Conservation (phyloP, 2,113 vertebrate species). For the Calidris pygmaea region DNA sequence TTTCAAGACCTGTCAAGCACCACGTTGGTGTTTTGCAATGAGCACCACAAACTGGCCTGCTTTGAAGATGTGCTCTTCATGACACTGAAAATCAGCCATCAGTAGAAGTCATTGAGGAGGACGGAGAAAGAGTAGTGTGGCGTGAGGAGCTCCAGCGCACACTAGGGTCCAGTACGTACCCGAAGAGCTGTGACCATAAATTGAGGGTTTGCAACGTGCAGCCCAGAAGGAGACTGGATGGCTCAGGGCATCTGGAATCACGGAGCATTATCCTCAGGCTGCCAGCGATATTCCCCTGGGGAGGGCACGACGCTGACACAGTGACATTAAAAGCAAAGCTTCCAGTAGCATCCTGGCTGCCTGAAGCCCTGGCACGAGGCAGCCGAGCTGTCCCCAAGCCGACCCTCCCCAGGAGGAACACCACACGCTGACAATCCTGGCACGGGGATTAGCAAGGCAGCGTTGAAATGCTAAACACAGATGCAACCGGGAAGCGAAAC, state of each 20-base stretch:
- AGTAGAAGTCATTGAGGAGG: background rate
- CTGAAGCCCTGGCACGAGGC: background rate
- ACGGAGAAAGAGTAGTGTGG: background rate
- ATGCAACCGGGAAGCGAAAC: background rate
- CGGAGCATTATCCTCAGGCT: background rate
- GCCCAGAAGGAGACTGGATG: background rate
- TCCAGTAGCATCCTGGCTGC: background rate
- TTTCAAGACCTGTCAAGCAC: background rate
- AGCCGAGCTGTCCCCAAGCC: background rate
- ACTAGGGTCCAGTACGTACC: accelerated
- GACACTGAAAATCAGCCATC: background rate
- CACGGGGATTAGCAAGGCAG: background rate
- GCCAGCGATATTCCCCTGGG: background rate
- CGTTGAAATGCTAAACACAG: slow-evolving; percentile 8
- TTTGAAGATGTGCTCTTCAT: background rate
- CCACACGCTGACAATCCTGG: background rate
- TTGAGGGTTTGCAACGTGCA: background rate
- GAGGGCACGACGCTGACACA: background rate
- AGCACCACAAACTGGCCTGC: background rate
- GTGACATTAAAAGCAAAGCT: slow-evolving; percentile 9
- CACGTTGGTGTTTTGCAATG: background rate
- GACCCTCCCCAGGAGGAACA: background rate
- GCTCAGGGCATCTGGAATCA: background rate
- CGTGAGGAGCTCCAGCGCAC: background rate
- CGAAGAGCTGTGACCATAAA: background rate